Evolutionary conservation across 2,797 vertebrate species (phyloP).

Genomic region (Threskiornis aethiopicus): DNA sequence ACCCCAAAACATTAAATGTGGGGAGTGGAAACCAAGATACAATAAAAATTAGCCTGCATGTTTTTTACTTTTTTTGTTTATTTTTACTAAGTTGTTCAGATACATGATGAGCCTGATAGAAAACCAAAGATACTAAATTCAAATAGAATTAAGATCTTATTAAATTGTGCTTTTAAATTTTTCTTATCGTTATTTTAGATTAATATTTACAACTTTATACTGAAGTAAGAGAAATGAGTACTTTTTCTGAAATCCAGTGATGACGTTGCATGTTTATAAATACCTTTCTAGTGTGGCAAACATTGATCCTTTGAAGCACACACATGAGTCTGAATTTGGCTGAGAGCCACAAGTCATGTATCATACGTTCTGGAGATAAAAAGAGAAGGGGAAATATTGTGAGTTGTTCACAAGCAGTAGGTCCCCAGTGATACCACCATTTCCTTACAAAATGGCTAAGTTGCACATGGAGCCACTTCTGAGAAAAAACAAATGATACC

Average conservation of each 20-base stretch:
- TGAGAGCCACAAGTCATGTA: background rate
- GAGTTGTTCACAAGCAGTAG: background rate
- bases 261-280: background rate
- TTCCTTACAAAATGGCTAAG: background rate
- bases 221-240: background rate
- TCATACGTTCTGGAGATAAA: background rate
- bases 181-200: background rate
- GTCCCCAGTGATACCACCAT: background rate
- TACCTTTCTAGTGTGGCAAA: background rate
- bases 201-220: background rate
- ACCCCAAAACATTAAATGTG: background rate
- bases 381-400: background rate
- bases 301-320: background rate
- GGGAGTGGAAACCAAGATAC: background rate
- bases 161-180: background rate
- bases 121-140: background rate
- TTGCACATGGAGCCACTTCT: background rate
- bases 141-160: background rate
- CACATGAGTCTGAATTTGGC: background rate
- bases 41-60: background rate
- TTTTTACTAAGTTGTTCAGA: background rate
- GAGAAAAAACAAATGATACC: background rate
- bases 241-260: background rate
- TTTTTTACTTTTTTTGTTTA: background rate
- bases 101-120: background rate